Evolutionary conservation across 2,888 invertebrate species (phyloP).

Genomic region (Brachypalpus laphriformis): DNA sequence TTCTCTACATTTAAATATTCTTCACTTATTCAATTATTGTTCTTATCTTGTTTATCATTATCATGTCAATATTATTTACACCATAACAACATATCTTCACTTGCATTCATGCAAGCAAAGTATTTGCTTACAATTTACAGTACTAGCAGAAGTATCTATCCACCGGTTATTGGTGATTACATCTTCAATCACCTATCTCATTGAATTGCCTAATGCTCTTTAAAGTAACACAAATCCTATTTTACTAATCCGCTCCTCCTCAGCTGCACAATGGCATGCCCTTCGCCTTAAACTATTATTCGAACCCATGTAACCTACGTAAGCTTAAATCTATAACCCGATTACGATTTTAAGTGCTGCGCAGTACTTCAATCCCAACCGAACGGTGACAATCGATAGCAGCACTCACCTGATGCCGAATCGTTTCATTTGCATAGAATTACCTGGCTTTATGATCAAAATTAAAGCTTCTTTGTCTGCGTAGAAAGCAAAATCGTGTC

Average conservation of each 20-base stretch:
- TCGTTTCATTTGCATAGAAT: constrained; percentile 54
- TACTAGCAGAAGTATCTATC: too few species aligned
- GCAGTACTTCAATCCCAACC: neutral
- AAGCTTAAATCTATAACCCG: constrained; percentile 21
- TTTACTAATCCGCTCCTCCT: constrained; percentile 32
- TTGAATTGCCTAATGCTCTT: constrained; percentile 43
- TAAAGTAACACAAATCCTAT: constrained; percentile 46
- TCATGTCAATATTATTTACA: constrained; percentile 11
- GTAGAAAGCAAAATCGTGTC: neutral
- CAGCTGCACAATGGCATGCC: constrained; percentile 16
- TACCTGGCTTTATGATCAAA: constrained; percentile 41
- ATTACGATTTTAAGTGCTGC: constrained; percentile 29
- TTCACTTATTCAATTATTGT: constrained; percentile 8
- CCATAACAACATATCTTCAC: neutral
- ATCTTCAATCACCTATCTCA: constrained; percentile 34
- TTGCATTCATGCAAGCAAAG: neutral
- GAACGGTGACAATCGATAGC: neutral
- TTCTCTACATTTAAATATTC: neutral
- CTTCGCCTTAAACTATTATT: constrained; percentile 6
- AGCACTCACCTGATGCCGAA: neutral
- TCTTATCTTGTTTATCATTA: too few species aligned
- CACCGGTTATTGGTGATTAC: too few species aligned
- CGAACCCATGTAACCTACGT: neutral
- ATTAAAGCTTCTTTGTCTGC: constrained; percentile 22
- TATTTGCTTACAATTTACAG: constrained; percentile 4